phyloP scores from a whole-genome alignment of 2,888 invertebrate species.

The Dasysyrphus albostriatus region DNA sequence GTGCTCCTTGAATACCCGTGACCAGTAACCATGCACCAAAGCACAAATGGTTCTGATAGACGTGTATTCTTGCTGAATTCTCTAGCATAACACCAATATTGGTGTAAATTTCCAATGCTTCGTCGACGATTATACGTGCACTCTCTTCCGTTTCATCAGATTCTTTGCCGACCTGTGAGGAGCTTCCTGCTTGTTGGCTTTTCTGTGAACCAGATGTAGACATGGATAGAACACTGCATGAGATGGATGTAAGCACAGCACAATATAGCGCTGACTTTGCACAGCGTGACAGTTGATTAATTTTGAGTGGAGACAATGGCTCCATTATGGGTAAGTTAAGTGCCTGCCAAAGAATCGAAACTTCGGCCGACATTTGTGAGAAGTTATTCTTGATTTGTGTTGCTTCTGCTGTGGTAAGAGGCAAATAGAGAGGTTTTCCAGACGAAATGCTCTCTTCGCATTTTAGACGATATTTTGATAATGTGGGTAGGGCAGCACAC shows the following conservation, averaged over 20 bases:
- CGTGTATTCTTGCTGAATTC: slow-evolving; percentile 92
- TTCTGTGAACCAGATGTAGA: slow-evolving; percentile 86
- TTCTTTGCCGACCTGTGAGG: slow-evolving; percentile 80
- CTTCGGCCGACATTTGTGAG: slow-evolving; percentile 92
- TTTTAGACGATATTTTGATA: slow-evolving; percentile 85
- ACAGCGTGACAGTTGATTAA: slow-evolving; percentile 91
- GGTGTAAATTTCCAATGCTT: slow-evolving; percentile 93
- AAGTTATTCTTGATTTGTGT: slow-evolving; percentile 89
- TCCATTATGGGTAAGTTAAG: slow-evolving; percentile 94
- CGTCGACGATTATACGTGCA: slow-evolving; percentile 93
- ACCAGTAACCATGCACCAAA: slow-evolving; percentile 95
- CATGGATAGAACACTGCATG: slow-evolving; percentile 86
- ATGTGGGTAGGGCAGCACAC: slow-evolving; percentile 90
- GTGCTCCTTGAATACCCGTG: slow-evolving; percentile 93
- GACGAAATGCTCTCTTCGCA: slow-evolving; percentile 84
- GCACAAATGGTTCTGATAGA: slow-evolving; percentile 94
- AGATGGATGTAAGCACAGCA: slow-evolving; percentile 89
- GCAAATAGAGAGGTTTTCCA: slow-evolving; percentile 88
- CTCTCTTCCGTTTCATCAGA: slow-evolving; percentile 92
- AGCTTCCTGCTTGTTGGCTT: slow-evolving; percentile 78
- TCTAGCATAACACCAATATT: slow-evolving; percentile 92
- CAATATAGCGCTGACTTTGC: slow-evolving; percentile 93
- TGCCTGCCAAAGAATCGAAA: slow-evolving; percentile 91
- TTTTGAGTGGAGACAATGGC: slow-evolving; percentile 92
- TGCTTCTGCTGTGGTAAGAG: slow-evolving; percentile 89